Conservation (phyloP, 2,888 invertebrate genomes). For the Cynaeus angustus region DNA sequence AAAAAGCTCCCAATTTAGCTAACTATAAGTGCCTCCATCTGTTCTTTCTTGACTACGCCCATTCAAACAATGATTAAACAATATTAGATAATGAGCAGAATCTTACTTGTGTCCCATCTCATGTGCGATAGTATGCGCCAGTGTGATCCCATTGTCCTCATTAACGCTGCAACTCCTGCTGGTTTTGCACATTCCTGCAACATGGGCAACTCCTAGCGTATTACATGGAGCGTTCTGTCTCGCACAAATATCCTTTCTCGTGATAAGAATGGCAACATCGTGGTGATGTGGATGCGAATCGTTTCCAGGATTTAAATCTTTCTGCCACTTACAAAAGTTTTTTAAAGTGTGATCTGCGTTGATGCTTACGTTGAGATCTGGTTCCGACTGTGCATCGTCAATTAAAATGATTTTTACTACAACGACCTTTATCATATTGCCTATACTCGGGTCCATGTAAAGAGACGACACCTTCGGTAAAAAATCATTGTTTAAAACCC, state of each 20-base stretch:
- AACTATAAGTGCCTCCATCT: too few relatives aligned
- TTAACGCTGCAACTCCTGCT: slow-evolving; percentile 91
- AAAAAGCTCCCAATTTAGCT: too few relatives aligned
- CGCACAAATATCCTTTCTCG: slow-evolving; percentile 84
- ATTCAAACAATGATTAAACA: too few relatives aligned
- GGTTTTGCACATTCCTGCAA: slow-evolving; percentile 91
- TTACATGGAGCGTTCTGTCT: slow-evolving; percentile 73
- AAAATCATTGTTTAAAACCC: background rate
- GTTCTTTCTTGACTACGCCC: too few relatives aligned
- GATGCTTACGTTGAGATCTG: slow-evolving; percentile 82
- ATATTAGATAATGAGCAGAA: too few relatives aligned
- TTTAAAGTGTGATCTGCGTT: slow-evolving; percentile 89
- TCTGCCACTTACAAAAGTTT: slow-evolving; percentile 91
- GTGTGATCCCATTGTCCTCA: slow-evolving; percentile 91
- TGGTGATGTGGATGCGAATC: slow-evolving; percentile 91
- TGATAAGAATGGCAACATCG: slow-evolving; percentile 91
- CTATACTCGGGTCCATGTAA: slow-evolving; percentile 92
- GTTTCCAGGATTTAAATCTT: slow-evolving; percentile 81
- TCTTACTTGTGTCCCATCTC: slow-evolving; percentile 95
- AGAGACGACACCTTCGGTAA: slow-evolving; percentile 79
- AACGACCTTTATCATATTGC: slow-evolving; percentile 92
- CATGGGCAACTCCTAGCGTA: slow-evolving; percentile 91
- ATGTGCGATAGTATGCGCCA: slow-evolving; percentile 92
- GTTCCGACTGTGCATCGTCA: slow-evolving; percentile 75
- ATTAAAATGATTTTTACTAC: slow-evolving; percentile 89